A percentile compares a stretch with the other conserved stretches of the same genome.
Conservation (phyloP, 2,113 vertebrate species). For the Rhodinocichla rosea region DNA sequence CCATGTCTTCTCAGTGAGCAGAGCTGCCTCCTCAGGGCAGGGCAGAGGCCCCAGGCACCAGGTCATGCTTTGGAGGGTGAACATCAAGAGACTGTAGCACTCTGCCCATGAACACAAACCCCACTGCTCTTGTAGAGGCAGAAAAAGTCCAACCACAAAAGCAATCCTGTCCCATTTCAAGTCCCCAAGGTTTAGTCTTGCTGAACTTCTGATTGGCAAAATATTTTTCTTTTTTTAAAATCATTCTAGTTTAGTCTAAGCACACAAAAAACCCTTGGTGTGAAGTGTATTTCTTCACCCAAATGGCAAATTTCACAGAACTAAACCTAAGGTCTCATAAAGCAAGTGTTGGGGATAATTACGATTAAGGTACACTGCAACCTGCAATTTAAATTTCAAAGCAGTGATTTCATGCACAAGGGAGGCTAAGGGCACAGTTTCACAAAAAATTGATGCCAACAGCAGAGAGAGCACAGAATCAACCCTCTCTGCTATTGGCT, state of each 20-base stretch:
- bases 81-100: background rate
- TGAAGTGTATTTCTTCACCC: background rate
- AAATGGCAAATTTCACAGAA: background rate
- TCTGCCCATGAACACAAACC: background rate
- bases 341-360: background rate
- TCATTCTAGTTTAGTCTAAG: background rate
- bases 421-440: background rate
- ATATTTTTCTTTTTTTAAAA: background rate
- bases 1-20: accelerated
- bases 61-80: background rate
- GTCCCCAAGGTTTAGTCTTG: background rate
- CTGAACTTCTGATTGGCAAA: background rate
- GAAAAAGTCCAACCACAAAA: background rate
- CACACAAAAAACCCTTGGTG: background rate
- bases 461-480: background rate
- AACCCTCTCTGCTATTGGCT: background rate
- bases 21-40: background rate
- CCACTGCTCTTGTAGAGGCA: background rate
- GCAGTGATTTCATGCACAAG: background rate
- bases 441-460: background rate
- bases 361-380: background rate
- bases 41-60: background rate
- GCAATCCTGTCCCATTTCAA: background rate
- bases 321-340: background rate
- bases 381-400: background rate